Percentiles rank a stretch among this genome's conserved stretches.
phyloP scores from a whole-genome alignment of 2,113 vertebrate genomes.

The Spea bombifrons region DNA sequence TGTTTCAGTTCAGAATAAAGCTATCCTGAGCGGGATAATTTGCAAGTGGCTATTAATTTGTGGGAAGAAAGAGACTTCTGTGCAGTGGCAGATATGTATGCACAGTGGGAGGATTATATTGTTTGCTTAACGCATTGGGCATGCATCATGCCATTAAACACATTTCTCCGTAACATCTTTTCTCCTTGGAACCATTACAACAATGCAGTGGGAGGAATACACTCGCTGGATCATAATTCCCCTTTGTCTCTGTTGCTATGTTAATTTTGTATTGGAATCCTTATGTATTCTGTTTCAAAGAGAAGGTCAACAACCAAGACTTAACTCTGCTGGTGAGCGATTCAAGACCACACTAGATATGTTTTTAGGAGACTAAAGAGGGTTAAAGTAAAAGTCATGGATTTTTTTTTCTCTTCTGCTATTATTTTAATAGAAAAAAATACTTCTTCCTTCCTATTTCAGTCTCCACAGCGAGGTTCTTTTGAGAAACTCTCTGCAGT shows the following conservation, averaged over 20 bases:
- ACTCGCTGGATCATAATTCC: conserved; percentile 38
- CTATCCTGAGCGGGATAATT: too few species aligned
- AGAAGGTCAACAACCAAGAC: conserved; percentile 10
- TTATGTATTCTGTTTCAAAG: conserved; percentile 44
- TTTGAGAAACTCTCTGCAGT: too few species aligned
- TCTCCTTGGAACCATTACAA: conserved; percentile 36
- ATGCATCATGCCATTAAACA: conserved; percentile 22
- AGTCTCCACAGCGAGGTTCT: too few species aligned
- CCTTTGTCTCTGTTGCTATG: conserved; percentile 42
- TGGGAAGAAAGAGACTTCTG: conserved; percentile 2
- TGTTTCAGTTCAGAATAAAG: too few species aligned
- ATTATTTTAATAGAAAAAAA: too few species aligned
- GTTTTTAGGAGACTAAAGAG: too few species aligned
- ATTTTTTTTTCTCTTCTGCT: too few species aligned
- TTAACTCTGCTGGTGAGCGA: too few species aligned
- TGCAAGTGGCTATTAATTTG: too few species aligned
- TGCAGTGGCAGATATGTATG: conserved; percentile 3
- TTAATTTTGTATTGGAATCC: conserved; percentile 39
- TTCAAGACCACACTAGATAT: too few species aligned
- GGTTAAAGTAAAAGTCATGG: too few species aligned
- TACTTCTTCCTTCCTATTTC: too few species aligned
- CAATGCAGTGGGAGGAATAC: conserved; percentile 43
- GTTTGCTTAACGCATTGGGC: conserved; percentile 10
- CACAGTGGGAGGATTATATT: conserved; percentile 2
- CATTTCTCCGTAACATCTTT: conserved; percentile 20